These are phyloP conservation scores for Drosophila bifasciata DNA, from an alignment of 1,140 invertebrate species.

Conservation along the genomic window DNA sequence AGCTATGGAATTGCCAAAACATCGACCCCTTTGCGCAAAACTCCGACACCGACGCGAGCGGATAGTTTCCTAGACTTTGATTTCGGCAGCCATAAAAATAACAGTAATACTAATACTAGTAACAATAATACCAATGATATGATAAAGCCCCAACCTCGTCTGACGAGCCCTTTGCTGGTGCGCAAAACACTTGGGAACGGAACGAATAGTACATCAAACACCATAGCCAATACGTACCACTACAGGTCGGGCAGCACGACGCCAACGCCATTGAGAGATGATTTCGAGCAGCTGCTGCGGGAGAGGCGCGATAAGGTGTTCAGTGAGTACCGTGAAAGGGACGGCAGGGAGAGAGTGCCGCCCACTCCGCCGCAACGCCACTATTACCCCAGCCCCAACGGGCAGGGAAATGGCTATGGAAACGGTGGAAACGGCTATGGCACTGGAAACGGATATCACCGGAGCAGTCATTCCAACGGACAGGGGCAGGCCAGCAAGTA, in stretches of 20 bases:
- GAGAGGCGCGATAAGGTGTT: constrained; percentile 82
- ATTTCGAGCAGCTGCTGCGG: constrained; percentile 80
- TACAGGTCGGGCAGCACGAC: constrained; percentile 60
- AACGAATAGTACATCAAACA: constrained; percentile 26
- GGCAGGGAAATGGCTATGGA: constrained; percentile 22
- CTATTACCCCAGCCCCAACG: constrained; percentile 22
- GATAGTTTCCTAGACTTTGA: constrained; percentile 73
- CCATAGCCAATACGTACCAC: constrained; percentile 81
- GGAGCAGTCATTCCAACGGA: constrained; percentile 27
- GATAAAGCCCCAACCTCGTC: constrained; percentile 81
- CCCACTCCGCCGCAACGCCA: constrained; percentile 64
- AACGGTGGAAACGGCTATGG: constrained; percentile 20
- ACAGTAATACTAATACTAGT: constrained; percentile 33
- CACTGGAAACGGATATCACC: constrained; percentile 24
- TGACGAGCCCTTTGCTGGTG: constrained; percentile 83
- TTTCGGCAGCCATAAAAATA: constrained; percentile 29
- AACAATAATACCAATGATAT: constrained; percentile 51
- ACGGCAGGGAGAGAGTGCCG: constrained; percentile 50
- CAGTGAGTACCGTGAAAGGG: constrained; percentile 60
- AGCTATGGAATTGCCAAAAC: constrained; percentile 87
- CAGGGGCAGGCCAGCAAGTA: constrained; percentile 51
- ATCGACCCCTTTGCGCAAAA: constrained; percentile 74
- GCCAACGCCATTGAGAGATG: constrained; percentile 59
- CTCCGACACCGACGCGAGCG: constrained; percentile 63
- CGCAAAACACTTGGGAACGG: constrained; percentile 77